Base-by-base conservation (phyloP, 1,140 invertebrate species). In the Aphidius gifuensis region DNA sequence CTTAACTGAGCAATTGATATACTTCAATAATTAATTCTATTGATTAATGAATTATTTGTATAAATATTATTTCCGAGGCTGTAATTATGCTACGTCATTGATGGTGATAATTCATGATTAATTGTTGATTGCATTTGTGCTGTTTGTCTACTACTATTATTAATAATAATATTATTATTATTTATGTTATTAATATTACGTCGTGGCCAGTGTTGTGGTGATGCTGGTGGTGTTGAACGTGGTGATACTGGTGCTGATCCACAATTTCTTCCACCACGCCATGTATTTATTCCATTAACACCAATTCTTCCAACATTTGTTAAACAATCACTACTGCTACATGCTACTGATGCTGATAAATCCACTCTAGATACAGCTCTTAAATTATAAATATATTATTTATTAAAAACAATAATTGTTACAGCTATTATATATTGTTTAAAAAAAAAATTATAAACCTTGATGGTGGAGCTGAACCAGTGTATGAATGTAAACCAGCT, bases 401-500 rank as follows among this genome's bases (percentile, higher is more conserved):
- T 21, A 46, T 59, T 16, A 16, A 16, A 16, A 16, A 16, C 0
- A 16, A 16, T 16, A 44, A 44, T 44, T 44, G 6, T 44, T 44
- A 44, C 1, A 44, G 1, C 43, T 44, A 7, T 44, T 44, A 6
- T 6, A 44, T 44, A 9, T 9, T 6, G 47, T 11, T 11, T 6
- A n/a, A 48, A 48, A 58, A 53, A 4, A 23, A 38, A 43, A 42
- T 49, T 39, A 54, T 42, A 23, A 58, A 67, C 68, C 64, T 55
- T 38, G 65, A 81, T 40, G 77, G 68, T 48, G 78, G 74, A 2
- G 73, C 74, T 3, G 77, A 78, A 76, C 89, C 88, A 58, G 88
- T 90, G 69, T 90, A 90, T 67, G 87, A 88, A 70, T 88, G 86
- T 23, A 91, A 79, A 7, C 88, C 88, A 9, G 88, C 87, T 1